These are phyloP conservation scores for Taxidea taxus DNA, from an alignment of 2,113 vertebrate genomes.

Conservation along the genomic window DNA sequence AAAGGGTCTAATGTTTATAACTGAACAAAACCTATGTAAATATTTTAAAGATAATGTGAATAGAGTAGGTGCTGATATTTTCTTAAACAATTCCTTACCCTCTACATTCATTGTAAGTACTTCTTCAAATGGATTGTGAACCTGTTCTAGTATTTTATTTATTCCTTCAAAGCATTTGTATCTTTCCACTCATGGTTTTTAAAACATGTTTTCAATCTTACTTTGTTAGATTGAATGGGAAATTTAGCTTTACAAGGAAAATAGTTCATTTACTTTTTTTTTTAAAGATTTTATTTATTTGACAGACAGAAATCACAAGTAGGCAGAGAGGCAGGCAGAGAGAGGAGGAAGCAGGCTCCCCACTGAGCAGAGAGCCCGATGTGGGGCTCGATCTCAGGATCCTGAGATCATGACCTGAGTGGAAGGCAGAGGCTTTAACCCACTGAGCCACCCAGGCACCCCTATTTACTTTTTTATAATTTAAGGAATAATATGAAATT, in stretches of 20 bases:
- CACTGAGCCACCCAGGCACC: too few relatives aligned
- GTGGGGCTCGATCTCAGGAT: too few relatives aligned
- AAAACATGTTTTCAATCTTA: conserved; percentile 70
- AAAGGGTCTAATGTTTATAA: conserved; percentile 86
- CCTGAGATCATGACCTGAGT: too few relatives aligned
- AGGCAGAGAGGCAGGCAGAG: too few relatives aligned
- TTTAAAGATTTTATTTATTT: too few relatives aligned
- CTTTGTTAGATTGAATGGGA: conserved; percentile 71
- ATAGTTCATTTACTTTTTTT: conserved; percentile 57
- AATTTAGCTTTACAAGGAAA: conserved; percentile 74
- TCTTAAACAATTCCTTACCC: conserved; percentile 75
- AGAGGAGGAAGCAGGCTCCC: too few relatives aligned
- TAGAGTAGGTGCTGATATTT: conserved; percentile 84
- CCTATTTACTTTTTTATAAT: conserved; percentile 51
- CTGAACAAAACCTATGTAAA: conserved; percentile 85
- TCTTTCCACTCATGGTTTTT: conserved; percentile 60
- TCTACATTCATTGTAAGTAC: conserved; percentile 63
- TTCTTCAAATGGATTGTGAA: conserved; percentile 64
- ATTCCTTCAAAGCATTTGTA: conserved; percentile 70
- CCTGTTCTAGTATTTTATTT: conserved; percentile 54
- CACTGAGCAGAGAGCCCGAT: too few relatives aligned
- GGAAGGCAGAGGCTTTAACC: too few relatives aligned
- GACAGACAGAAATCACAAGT: too few relatives aligned
- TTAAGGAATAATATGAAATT: conserved; percentile 81
- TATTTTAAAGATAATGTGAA: conserved; percentile 81